phyloP scores from a whole-genome alignment of 37 sponge, comb jelly and placozoan genomes.

The Oopsacas minuta region DNA sequence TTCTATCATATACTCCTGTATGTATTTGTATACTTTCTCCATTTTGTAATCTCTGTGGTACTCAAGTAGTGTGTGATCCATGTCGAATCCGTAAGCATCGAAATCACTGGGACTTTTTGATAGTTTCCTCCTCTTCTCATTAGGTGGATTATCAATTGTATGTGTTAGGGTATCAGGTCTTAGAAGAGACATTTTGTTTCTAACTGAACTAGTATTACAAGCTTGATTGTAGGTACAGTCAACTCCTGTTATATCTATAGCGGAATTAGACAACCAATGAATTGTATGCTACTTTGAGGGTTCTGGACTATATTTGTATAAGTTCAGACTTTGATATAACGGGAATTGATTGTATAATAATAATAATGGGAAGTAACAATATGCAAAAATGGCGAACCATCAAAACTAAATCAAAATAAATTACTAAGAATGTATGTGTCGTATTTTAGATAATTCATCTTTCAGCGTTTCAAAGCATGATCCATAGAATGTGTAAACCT shows the following conservation, averaged over 20 bases:
- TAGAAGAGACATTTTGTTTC: too few relatives aligned
- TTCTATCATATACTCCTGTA: neutral
- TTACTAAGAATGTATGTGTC: too few relatives aligned
- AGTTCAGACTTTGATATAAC: too few relatives aligned
- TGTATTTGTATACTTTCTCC: neutral
- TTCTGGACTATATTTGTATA: too few relatives aligned
- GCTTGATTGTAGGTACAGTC: neutral
- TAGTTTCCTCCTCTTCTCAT: neutral
- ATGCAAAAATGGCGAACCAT: too few relatives aligned
- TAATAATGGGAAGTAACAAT: too few relatives aligned
- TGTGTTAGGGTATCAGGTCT: neutral
- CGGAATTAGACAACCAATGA: too few relatives aligned
- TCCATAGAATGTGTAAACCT: neutral
- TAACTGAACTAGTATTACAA: neutral
- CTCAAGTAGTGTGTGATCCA: neutral
- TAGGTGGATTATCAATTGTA: neutral
- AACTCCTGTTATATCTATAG: too few relatives aligned
- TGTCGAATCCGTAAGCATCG: constrained; percentile 10
- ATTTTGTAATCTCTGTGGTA: neutral
- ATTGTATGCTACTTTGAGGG: too few relatives aligned
- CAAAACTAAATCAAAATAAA: too few relatives aligned
- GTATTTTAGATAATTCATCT: neutral
- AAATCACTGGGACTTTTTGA: neutral
- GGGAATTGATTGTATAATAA: too few relatives aligned
- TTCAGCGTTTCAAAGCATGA: neutral